Base-by-base conservation (phyloP, 2,888 invertebrate species). In the Nomada hirtipes region DNA sequence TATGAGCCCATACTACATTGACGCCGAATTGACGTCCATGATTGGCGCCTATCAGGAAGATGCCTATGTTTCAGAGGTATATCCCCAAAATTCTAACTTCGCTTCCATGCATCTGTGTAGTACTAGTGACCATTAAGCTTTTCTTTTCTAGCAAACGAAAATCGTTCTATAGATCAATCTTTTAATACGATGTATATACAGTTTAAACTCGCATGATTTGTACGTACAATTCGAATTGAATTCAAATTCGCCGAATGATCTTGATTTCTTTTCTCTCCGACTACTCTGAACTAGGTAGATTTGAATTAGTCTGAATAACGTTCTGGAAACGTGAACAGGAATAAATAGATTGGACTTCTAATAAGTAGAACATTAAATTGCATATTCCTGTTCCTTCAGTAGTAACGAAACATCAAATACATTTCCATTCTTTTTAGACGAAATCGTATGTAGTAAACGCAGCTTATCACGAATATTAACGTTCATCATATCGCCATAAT, bases 1-100 rank as follows among this genome's bases (percentile, higher is more conserved):
- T 95, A 96, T 96, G 96, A 96, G 96, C 95, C 96, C 96, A 94
- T 96, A 97, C 95, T 97, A 96, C 95, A 96, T 97, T 96, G 97
- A 97, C 93, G 97, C 97, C 91, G 97, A 97, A 95, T 96, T 97
- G 95, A 96, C 96, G 94, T 96, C 96, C 94, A 96, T 97, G 96
- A 95, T 96, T 94, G 95, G 95, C 94, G 94, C 95, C 85, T 94
- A 95, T 91, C 95, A 95, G 94, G 96, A 96, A 92, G 95, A 94
- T 89, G 90, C 89, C 92, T 93, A 91, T 92, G 94, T 94, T 87
- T 90, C 89, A 85, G 93, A 94, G 93, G 93, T 93, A 92, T 63
- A 82, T 53, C 68, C 72, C 78, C 50, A 83, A 85, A 78, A 71
- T 83, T 88, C 63, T 85, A 86, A 86, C 84, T 78, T 77, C 55